phyloP scores from a whole-genome alignment of 2,888 invertebrate species.

The Calliphora vomitoria region DNA sequence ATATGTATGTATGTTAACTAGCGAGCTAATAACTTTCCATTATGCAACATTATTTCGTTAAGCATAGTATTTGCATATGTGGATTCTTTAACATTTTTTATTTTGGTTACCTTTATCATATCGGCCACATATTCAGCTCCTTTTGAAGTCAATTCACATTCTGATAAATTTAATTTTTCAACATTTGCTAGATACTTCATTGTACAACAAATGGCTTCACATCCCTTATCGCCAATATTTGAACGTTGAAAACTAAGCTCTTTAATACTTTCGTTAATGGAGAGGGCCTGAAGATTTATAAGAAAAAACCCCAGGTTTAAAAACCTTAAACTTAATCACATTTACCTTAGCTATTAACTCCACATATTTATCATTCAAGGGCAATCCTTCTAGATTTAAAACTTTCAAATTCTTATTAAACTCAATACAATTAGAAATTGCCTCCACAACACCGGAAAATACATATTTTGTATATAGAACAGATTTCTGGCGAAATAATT shows the following conservation, averaged over 20 bases:
- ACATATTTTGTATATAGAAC: conserved; percentile 90
- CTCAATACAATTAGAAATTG: conserved; percentile 87
- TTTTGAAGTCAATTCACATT: conserved; percentile 88
- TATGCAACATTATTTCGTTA: no score
- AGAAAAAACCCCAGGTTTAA: not conserved
- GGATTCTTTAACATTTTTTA: no score
- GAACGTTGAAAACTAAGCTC: conserved; percentile 89
- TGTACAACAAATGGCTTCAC: conserved; percentile 89
- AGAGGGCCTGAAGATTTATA: conserved; percentile 85
- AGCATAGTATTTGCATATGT: no score
- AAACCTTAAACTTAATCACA: not conserved
- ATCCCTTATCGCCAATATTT: conserved; percentile 89
- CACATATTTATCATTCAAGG: conserved; percentile 88
- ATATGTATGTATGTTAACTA: no score
- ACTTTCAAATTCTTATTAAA: conserved; percentile 87
- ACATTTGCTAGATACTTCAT: conserved; percentile 89
- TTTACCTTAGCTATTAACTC: conserved; percentile 86
- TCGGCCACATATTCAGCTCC: conserved; percentile 89
- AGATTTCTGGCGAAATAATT: conserved; percentile 87
- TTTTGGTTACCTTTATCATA: conserved; percentile 86
- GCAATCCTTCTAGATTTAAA: conserved; percentile 90
- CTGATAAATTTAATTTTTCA: conserved; percentile 88
- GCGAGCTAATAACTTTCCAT: no score
- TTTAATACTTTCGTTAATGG: conserved; percentile 88
- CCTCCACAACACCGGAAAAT: conserved; percentile 88